Evolutionary conservation across 2,113 vertebrate genomes (phyloP), one percentile per base, ranked within the genome.

Genomic region (Chloebia gouldiae): DNA sequence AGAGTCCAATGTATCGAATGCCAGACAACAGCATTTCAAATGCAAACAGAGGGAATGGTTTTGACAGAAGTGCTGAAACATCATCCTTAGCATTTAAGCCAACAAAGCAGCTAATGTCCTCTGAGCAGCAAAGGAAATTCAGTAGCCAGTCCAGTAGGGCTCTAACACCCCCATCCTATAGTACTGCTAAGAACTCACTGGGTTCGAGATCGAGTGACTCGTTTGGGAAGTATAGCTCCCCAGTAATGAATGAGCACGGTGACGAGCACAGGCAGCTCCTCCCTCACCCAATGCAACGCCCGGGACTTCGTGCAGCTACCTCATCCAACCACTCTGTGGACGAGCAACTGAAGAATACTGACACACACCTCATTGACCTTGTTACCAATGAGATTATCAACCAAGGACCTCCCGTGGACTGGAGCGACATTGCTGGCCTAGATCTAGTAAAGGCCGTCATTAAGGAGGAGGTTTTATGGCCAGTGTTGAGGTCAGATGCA

Each of bases 381-480:
- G 98, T 99, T 86, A 99, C 99, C 97, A 98, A 99, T 56, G 99
- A 99, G 98, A 98, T 99, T 97, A 98, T 99, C 97, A 99, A 98
- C 97, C 99, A 99, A 95, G 99, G 98, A 82, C 98, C 99, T 86
- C 99, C 99, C 0, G 98, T 99, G 91, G 99, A 99, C 98, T 99
- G 99, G 99, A 99, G 95, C 39, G 99, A 99, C 98, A 99, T 99
- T 40, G 99, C 99, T 49, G 99, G 99, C 84, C 98, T 99, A 70
- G 99, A 99, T 96, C 97, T 99, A 98, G 98, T 99, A 93, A 99
- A 99, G 98, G 99, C 99, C 60, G 97, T 99, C 93, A 99, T 99
- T 92, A 99, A 99, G 96, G 99, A 99, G 98, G 99, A 99, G 98
- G 98, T 99, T 95, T 98, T 99, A 84, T 99, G 99, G 99, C 99